These are phyloP conservation scores for Nycteola revayana DNA, from an alignment of 2,888 invertebrate genomes.

Conservation along the genomic window DNA sequence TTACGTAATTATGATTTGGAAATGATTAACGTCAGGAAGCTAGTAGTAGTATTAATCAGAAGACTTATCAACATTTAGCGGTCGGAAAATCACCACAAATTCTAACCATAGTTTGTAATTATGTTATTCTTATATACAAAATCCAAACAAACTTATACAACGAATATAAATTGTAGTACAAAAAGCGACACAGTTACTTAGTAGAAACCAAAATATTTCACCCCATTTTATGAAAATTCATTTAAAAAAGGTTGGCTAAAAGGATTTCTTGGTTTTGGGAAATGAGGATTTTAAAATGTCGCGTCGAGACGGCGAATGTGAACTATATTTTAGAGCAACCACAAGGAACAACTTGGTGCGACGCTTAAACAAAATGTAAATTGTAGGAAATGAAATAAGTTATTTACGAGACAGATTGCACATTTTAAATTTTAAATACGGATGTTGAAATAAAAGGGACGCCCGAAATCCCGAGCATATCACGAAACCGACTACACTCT, in stretches of 20 bases:
- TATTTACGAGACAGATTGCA: constrained; percentile 13
- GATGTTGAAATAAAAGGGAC: no score
- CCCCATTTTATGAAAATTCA: constrained; percentile 37
- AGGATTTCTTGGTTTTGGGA: constrained; percentile 37
- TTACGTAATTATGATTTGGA: no score
- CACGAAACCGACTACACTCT: no score
- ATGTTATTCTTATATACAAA: no score
- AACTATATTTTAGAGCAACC: constrained; percentile 24
- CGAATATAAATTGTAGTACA: no score
- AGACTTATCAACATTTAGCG: no score
- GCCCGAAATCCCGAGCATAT: no score
- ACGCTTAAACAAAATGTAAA: constrained; percentile 22
- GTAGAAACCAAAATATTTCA: constrained; percentile 24
- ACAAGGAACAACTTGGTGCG: constrained; percentile 23
- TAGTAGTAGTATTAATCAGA: no score
- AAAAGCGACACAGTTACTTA: constrained; percentile 20
- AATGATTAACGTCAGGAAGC: no score
- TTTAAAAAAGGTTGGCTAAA: constrained; percentile 32
- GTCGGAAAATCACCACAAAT: no score
- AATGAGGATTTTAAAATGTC: constrained; percentile 37
- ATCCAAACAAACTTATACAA: no score
- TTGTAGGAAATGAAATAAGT: constrained; percentile 15
- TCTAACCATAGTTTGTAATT: no score
- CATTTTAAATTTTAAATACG: constrained; percentile 11
- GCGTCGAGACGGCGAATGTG: constrained; percentile 25